These are phyloP conservation scores for Muntiacus muntjak DNA, from an alignment of 2,113 vertebrate species.

Conservation along the genomic window DNA sequence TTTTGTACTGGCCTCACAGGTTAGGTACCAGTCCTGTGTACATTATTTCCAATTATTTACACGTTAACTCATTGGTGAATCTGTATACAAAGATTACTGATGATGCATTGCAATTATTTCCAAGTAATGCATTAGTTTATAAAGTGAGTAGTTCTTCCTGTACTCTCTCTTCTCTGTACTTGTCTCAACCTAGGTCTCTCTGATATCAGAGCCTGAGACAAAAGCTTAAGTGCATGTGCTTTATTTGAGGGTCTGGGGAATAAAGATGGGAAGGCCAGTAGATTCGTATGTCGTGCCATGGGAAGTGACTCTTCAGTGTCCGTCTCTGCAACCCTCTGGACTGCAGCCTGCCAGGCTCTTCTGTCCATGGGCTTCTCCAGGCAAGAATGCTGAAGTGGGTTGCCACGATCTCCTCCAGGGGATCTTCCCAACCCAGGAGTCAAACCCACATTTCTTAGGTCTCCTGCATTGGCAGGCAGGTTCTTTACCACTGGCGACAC, in stretches of 20 bases:
- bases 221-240: background rate
- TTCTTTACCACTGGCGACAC: background rate
- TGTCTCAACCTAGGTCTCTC: background rate
- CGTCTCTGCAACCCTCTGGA: rapidly evolving
- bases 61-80: background rate
- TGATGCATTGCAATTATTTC: background rate
- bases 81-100: background rate
- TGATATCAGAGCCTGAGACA: background rate
- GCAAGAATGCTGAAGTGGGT: background rate
- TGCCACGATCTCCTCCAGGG: background rate
- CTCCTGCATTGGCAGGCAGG: background rate
- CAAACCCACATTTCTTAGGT: background rate
- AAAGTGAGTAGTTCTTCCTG: background rate
- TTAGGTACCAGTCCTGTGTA: background rate
- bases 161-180: background rate
- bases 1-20: background rate
- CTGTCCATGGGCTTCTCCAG: background rate
- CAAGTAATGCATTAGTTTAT: background rate
- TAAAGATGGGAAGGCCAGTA: background rate
- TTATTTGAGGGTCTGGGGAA: background rate
- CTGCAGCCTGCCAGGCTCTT: background rate
- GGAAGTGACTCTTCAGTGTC: background rate
- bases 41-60: background rate
- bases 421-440: background rate
- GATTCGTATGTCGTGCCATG: rapidly evolving